Evolutionary conservation across 2,113 vertebrate species (phyloP).

Genomic region (Heterotis niloticus): DNA sequence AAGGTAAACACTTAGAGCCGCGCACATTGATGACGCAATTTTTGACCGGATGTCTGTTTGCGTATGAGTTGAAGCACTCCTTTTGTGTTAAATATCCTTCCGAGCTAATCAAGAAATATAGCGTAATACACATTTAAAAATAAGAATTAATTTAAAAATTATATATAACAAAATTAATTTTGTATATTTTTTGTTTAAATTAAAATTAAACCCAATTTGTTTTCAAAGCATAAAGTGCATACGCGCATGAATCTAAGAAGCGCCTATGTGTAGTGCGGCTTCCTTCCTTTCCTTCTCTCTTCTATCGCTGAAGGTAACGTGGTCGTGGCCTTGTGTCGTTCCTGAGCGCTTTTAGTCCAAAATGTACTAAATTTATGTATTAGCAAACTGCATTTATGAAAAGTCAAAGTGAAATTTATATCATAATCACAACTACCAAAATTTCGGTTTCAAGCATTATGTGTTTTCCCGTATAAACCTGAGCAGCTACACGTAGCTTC

Average conservation of each 20-base stretch:
- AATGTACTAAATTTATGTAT: neutral
- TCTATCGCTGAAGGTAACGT: constrained; percentile 69
- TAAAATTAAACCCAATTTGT: neutral
- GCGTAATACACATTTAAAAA: neutral
- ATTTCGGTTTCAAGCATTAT: too few species aligned
- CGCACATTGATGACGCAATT: constrained; percentile 26
- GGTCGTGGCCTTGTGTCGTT: constrained; percentile 46
- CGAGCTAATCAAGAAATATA: constrained; percentile 12
- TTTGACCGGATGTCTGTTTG: neutral
- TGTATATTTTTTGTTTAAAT: neutral
- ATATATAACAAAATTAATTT: neutral
- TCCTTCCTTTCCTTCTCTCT: constrained; percentile 53
- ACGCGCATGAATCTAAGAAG: constrained; percentile 51
- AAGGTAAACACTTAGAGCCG: neutral
- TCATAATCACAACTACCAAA: neutral
- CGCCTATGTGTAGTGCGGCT: constrained; percentile 44
- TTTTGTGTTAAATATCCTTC: constrained; percentile 12
- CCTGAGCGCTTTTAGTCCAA: neutral
- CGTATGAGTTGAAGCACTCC: neutral
- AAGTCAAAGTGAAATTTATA: neutral
- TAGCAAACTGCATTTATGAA: neutral
- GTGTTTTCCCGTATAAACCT: too few species aligned
- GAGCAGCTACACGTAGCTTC: too few species aligned
- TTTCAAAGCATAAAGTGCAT: neutral
- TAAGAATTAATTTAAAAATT: neutral